Evolutionary conservation across 2,113 vertebrate genomes (phyloP).

Genomic region (Corythaeola cristata): DNA sequence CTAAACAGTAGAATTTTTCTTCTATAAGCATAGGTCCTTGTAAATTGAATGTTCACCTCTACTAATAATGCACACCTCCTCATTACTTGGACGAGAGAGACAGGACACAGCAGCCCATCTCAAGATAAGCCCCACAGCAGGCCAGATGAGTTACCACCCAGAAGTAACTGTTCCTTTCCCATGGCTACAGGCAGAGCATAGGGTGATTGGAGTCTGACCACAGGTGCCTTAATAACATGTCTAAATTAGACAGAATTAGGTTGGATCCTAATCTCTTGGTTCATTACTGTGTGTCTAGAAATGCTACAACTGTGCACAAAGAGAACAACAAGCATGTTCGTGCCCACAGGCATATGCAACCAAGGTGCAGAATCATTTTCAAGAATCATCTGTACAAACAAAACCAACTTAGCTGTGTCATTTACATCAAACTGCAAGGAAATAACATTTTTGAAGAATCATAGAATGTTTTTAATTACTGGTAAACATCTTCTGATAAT

Average conservation of each 20-base stretch:
- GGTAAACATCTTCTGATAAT: neutral
- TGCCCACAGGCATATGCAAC: neutral
- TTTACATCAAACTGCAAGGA: neutral
- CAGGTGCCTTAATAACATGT: neutral
- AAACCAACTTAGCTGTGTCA: neutral
- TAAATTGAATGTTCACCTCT: neutral
- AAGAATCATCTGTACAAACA: neutral
- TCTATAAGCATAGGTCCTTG: neutral
- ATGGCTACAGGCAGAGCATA: neutral
- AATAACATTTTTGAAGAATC: neutral
- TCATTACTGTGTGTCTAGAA: neutral
- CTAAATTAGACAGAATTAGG: neutral
- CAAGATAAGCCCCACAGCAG: neutral
- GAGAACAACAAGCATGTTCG: neutral
- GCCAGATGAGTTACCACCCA: neutral
- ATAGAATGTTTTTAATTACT: neutral
- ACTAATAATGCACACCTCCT: neutral
- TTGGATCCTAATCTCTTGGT: neutral
- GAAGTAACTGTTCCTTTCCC: neutral
- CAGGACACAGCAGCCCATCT: neutral
- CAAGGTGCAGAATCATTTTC: neutral
- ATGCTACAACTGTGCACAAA: neutral
- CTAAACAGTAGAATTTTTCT: neutral
- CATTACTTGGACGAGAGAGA: neutral
- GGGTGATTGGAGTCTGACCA: neutral